Percentiles rank a stretch among this genome's conserved stretches.
Conservation (phyloP, 2,113 vertebrate genomes). For the Brachyistius frenatus region DNA sequence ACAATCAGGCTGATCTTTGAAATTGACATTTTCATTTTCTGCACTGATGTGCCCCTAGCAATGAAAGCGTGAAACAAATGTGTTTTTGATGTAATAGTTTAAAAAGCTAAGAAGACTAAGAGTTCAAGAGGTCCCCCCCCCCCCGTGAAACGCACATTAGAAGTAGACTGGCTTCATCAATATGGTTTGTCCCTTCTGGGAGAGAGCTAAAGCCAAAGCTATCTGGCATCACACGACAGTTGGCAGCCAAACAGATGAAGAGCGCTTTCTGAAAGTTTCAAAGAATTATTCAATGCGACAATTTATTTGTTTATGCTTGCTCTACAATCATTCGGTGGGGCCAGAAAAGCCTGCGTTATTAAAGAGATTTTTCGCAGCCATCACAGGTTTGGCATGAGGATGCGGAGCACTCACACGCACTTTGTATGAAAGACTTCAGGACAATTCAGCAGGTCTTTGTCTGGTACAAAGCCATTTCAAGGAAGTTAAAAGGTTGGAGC, state of each 20-base stretch:
- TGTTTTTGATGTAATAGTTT: constrained; percentile 54
- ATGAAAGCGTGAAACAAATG: constrained; percentile 55
- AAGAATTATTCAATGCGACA: constrained; percentile 68
- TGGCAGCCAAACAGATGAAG: constrained; percentile 70
- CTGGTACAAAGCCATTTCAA: constrained; percentile 41
- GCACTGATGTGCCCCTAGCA: constrained; percentile 32
- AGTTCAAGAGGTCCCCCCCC: constrained; percentile 44
- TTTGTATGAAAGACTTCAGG: constrained; percentile 38
- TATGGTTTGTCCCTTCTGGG: constrained; percentile 56
- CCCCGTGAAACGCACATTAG: constrained; percentile 51
- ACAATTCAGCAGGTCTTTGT: constrained; percentile 39
- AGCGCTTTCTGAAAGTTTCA: constrained; percentile 59
- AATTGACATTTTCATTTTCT: constrained; percentile 61
- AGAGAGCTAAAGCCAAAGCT: constrained; percentile 45
- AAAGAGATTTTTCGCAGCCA: constrained; percentile 55
- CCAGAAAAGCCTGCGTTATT: constrained; percentile 44
- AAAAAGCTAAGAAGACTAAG: constrained; percentile 43
- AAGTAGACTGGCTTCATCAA: constrained; percentile 62
- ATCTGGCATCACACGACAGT: constrained; percentile 61
- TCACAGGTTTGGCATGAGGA: constrained; percentile 45
- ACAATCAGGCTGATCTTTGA: constrained; percentile 63
- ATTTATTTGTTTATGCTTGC: constrained; percentile 70
- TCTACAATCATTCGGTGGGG: constrained; percentile 49
- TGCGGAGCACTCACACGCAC: background rate
- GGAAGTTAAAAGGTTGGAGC: no score